Conservation (phyloP, 1,140 invertebrate genomes). For the Caerostris darwini region DNA sequence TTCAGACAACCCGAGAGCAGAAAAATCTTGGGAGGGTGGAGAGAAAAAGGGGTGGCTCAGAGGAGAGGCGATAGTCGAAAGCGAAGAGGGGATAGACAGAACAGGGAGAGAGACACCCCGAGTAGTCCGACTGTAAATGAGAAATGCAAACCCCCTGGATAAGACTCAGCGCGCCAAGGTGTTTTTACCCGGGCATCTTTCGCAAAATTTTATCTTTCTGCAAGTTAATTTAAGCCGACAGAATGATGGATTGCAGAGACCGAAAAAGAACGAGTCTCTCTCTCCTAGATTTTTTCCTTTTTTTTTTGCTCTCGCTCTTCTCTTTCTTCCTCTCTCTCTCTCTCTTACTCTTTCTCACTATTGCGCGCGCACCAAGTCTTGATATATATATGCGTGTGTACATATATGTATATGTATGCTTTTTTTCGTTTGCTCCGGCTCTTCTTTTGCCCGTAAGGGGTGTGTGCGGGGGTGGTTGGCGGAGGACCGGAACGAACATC, state of each 20-base stretch:
- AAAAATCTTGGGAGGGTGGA: slow-evolving; percentile 11
- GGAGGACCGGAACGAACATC: slow-evolving; percentile 74
- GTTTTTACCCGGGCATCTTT: slow-evolving; percentile 66
- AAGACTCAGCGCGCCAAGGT: slow-evolving; percentile 54
- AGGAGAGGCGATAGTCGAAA: slow-evolving; percentile 65
- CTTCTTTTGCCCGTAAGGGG: slow-evolving; percentile 56
- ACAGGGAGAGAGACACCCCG: slow-evolving; percentile 62
- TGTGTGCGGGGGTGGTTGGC: background rate
- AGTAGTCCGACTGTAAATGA: slow-evolving; percentile 76
- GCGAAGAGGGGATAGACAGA: slow-evolving; percentile 49
- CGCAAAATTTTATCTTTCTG: slow-evolving; percentile 76
- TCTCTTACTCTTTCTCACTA: background rate
- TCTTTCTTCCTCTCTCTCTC: slow-evolving; percentile 41
- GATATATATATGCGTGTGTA: slow-evolving; percentile 37
- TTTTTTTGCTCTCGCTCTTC: background rate
- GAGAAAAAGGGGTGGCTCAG: slow-evolving; percentile 40
- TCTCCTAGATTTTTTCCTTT: slow-evolving; percentile 11
- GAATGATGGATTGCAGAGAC: slow-evolving; percentile 76
- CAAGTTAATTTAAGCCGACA: slow-evolving; percentile 78
- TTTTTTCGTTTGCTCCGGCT: slow-evolving; percentile 45
- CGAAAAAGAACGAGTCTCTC: slow-evolving; percentile 52
- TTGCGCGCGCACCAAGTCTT: slow-evolving; percentile 4
- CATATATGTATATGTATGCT: slow-evolving; percentile 64
- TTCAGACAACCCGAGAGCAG: background rate
- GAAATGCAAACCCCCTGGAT: slow-evolving; percentile 75